phyloP scores from a whole-genome alignment of 37 sponge, comb jelly and placozoan species.

The Beroe ovata region DNA sequence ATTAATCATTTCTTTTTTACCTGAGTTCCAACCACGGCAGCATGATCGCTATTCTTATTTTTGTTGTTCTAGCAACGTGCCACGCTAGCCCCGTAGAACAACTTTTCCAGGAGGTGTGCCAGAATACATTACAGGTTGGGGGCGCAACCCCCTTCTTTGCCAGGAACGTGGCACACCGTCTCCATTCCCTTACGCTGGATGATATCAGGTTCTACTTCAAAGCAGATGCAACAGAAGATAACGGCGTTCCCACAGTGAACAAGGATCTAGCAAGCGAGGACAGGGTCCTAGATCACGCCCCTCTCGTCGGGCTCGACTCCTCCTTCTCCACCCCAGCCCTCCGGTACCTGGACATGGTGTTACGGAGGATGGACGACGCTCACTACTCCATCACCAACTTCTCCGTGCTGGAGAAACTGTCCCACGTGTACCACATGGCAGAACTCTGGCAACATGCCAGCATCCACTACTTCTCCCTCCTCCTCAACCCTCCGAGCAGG shows the following conservation, averaged over 20 bases:
- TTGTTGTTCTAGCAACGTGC: no score
- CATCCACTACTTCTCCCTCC: conserved; percentile 19
- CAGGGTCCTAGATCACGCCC: conserved; percentile 7
- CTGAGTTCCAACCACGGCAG: no score
- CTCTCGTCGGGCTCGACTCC: background rate
- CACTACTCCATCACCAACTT: conserved; percentile 61
- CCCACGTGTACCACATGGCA: conserved; percentile 26
- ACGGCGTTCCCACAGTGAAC: conserved; percentile 22
- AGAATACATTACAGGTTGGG: background rate
- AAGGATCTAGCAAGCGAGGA: conserved; percentile 22
- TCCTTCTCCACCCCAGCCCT: conserved; percentile 2
- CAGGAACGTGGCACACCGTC: conserved; percentile 51
- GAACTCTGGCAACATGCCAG: background rate
- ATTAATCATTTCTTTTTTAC: no score
- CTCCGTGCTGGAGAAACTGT: conserved; percentile 17
- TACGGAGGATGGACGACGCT: conserved; percentile 14
- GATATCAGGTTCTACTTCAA: conserved; percentile 40
- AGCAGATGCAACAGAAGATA: background rate
- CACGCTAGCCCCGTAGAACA: no score
- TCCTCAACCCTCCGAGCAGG: conserved; percentile 15
- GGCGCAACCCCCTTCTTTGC: conserved; percentile 12
- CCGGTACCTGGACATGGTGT: conserved; percentile 20
- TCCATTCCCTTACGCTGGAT: conserved; percentile 47
- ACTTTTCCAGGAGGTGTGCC: background rate
- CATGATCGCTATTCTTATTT: no score